Conservation (phyloP, 2,113 vertebrate genomes). For the Crotalus tigris region DNA sequence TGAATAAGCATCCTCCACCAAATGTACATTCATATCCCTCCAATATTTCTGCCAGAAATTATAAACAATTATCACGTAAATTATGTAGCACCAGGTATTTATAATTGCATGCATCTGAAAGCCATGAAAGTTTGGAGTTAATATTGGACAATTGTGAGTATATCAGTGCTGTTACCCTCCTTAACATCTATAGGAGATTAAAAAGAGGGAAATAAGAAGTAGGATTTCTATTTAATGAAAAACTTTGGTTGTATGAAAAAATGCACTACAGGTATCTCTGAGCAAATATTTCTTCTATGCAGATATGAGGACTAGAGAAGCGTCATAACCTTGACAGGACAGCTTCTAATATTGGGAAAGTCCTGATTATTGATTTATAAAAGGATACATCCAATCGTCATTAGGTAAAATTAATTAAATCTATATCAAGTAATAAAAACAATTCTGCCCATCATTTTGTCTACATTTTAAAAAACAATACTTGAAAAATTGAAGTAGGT, state of each 20-base stretch:
- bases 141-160: background rate
- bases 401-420: background rate
- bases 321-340: background rate
- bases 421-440: background rate
- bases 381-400: background rate
- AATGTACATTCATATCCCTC: background rate
- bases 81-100: background rate
- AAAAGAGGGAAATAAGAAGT: background rate
- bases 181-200: background rate
- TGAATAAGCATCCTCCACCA: background rate
- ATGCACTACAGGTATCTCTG: background rate
- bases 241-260: background rate
- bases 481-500: background rate
- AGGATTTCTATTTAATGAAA: background rate
- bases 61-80: background rate
- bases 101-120: background rate
- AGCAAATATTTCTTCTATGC: background rate
- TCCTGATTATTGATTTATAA: background rate
- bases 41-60: background rate
- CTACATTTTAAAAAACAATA: background rate
- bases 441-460: background rate
- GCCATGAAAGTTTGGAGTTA: background rate
- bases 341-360: background rate
- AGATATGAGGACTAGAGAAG: background rate
- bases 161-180: background rate